Evolutionary conservation across 2,113 vertebrate species (phyloP).

Genomic region (Ptychochromis oligacanthus): DNA sequence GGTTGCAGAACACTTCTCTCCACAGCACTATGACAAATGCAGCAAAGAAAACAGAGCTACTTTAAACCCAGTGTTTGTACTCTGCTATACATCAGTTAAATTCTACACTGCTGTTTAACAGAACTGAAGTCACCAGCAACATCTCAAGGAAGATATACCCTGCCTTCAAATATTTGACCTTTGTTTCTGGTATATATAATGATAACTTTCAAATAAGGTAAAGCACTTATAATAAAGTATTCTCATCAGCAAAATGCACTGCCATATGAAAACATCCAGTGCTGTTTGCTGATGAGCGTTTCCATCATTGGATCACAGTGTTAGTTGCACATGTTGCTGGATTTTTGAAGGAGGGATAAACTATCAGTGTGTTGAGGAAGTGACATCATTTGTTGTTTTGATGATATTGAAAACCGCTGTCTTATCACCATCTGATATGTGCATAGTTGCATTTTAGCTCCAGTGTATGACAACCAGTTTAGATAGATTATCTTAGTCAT

Average conservation of each 20-base stretch:
- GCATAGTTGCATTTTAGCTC: neutral
- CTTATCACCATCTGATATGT: neutral
- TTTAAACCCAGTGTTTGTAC: neutral
- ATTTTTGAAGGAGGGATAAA: neutral
- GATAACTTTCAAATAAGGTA: neutral
- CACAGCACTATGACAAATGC: neutral
- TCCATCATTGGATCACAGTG: neutral
- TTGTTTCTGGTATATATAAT: neutral
- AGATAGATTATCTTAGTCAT: neutral
- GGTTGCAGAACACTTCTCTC: neutral
- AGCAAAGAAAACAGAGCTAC: neutral
- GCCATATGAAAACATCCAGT: neutral
- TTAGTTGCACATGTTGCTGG: neutral
- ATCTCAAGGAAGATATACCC: neutral
- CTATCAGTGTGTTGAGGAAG: neutral
- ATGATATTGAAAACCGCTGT: constrained; percentile 30
- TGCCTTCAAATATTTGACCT: neutral
- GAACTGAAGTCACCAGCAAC: neutral
- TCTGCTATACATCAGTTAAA: too few species aligned
- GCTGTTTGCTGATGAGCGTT: neutral
- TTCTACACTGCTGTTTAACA: neutral
- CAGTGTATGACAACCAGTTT: neutral
- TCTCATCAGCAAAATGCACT: neutral
- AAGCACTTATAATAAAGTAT: neutral
- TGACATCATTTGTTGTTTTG: neutral